phyloP scores from a whole-genome alignment of 2,113 vertebrate species.

The Cettia cetti region DNA sequence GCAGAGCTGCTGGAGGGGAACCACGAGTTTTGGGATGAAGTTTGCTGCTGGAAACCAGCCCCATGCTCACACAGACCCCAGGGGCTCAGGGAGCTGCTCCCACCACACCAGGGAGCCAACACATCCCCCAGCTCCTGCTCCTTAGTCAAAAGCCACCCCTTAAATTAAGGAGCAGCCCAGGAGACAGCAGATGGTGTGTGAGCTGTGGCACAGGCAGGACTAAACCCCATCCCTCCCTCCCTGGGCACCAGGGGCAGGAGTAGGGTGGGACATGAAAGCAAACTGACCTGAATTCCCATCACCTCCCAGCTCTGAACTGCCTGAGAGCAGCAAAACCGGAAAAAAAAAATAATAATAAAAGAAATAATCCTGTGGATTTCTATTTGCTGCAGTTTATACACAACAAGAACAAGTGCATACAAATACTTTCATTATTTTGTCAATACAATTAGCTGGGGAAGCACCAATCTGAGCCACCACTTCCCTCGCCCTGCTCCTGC shows the following conservation, averaged over 20 bases:
- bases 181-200: not conserved
- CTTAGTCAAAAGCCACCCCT: not conserved
- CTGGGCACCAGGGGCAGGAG: not conserved
- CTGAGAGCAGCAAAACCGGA: not conserved
- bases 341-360: too few species aligned
- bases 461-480: constrained; percentile 35
- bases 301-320: not conserved
- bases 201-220: not conserved
- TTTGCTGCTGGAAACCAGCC: not conserved
- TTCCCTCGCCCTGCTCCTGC: not conserved
- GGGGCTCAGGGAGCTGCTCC: accelerated
- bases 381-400: constrained; percentile 8
- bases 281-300: not conserved
- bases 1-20: not conserved
- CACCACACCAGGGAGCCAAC: accelerated
- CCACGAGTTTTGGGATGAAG: not conserved
- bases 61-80: accelerated
- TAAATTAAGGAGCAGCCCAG: not conserved
- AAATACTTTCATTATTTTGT: constrained; percentile 63
- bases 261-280: accelerated
- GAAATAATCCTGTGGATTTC: not conserved
- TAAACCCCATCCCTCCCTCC: not conserved
- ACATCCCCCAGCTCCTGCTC: accelerated
- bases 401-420: constrained; percentile 42
- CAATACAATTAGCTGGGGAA: constrained; percentile 64